A percentile compares a stretch with the other conserved stretches of the same genome.
These are phyloP conservation scores for Plotosus lineatus DNA, from an alignment of 2,113 vertebrate species.

Conservation along the genomic window DNA sequence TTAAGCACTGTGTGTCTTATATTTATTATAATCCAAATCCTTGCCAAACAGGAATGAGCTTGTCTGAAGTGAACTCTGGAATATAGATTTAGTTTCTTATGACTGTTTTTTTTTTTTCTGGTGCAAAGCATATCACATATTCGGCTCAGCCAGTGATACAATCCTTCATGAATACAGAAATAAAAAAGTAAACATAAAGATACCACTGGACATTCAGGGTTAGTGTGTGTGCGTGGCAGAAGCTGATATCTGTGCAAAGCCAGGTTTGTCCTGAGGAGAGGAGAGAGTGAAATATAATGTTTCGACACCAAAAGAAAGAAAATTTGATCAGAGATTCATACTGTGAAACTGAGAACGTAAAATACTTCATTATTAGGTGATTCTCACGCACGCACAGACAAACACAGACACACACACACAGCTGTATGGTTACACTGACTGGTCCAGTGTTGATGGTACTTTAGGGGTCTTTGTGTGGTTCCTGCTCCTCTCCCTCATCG, in stretches of 20 bases:
- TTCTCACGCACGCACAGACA: background rate
- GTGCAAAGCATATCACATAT: constrained; percentile 41
- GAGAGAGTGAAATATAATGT: background rate
- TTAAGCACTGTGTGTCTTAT: too few relatives aligned
- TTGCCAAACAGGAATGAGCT: too few relatives aligned
- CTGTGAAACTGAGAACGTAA: background rate
- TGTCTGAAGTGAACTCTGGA: constrained; percentile 37
- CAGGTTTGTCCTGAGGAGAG: constrained; percentile 54
- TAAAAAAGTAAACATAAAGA: constrained; percentile 4
- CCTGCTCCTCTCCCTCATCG: constrained; percentile 54
- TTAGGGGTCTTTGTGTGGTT: constrained; percentile 37
- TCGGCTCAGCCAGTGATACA: background rate
- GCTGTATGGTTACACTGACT: background rate
- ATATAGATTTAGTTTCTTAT: constrained; percentile 37
- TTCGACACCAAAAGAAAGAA: background rate
- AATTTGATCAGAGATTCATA: background rate
- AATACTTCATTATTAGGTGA: background rate
- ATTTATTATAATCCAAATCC: background rate
- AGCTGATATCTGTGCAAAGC: constrained; percentile 65
- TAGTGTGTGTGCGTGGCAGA: constrained; percentile 41
- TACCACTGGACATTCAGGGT: background rate
- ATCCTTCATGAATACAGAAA: background rate
- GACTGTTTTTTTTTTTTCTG: constrained; percentile 2
- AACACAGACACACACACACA: background rate
- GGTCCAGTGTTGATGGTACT: constrained; percentile 31